These are phyloP conservation scores for Smutsia temminckii DNA, from an alignment of 2,797 vertebrate species.

Conservation along the genomic window DNA sequence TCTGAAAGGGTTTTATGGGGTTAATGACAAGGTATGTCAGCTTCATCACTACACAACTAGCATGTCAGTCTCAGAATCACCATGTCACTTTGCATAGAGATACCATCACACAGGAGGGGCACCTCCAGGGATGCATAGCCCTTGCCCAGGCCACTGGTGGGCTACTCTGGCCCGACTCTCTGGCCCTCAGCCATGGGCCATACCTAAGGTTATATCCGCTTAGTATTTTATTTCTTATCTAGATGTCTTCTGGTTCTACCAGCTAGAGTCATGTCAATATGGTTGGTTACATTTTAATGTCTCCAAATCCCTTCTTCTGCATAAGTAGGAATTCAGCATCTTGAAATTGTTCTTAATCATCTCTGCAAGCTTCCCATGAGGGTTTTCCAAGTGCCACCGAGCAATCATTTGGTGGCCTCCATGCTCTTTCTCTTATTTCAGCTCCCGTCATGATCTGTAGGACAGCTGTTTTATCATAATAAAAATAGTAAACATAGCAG, in stretches of 20 bases:
- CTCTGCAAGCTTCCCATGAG: neutral
- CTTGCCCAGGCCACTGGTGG: neutral
- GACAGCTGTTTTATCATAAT: neutral
- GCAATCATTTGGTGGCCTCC: neutral
- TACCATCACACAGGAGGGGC: neutral
- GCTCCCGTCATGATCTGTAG: neutral
- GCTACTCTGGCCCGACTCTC: neutral
- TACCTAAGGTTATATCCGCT: neutral
- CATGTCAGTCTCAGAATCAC: neutral
- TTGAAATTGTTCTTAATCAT: neutral
- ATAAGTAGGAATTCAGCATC: neutral
- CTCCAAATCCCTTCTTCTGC: neutral
- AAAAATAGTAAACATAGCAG: neutral
- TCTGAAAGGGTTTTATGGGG: neutral
- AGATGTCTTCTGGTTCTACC: neutral
- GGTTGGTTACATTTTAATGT: neutral
- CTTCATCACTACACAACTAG: neutral
- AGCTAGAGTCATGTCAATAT: neutral
- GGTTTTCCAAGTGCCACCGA: neutral
- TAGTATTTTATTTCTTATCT: neutral
- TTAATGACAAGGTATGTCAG: neutral
- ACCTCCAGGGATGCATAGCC: neutral
- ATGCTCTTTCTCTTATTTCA: neutral
- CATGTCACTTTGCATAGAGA: neutral
- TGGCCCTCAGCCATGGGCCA: neutral